Evolutionary conservation across 2,797 vertebrate species (phyloP), one percentile per base, ranked within the genome.

Genomic region (Lutjanus campechanus): DNA sequence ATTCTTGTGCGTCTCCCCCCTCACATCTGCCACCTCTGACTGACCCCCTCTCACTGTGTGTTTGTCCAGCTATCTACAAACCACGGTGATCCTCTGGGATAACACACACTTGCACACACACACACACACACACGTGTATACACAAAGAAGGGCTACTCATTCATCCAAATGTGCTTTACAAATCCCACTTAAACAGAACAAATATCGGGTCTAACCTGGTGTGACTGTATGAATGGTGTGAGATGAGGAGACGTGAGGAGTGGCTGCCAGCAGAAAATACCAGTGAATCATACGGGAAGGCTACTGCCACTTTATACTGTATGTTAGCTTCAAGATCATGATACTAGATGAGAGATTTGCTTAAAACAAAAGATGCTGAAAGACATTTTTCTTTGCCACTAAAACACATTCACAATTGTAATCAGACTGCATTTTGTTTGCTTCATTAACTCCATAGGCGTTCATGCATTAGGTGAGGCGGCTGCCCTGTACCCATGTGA

Each of bases 11-110:
- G 43, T 67, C 60, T 56, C 15, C 43, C 19, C 46, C 51, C 50
- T 79, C 66, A 81, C 76, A 66, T 70, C 59, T 60, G 41, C 70
- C 74, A 79, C 89, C 82, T 85, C 81, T 63, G 77, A 79, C 59
- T 90, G 82, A 91, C 83, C 75, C 71, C 64, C 36, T 69, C 22
- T 66, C 55, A 16, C 15, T 65, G 53, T 58, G n/a, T 85, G 66
- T 84, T 88, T 91, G 79, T 77, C 22, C 40, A 68, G 41, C 50
- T 88, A 85, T 85, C 76, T 73, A 53, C 55, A 79, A 74, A 82
- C 72, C 58, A 65, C 65, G 46, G 47, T 54, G 46, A 78, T 83
- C 85, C 19, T 40, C 55, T 65, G 76, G 73, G 65, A 84, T 67
- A 73, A 68, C n/a, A 64, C 81, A 85, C 50, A 50, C 41, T 44